Evolutionary conservation across 2,113 vertebrate genomes (phyloP).

Genomic region (Carassius auratus): DNA sequence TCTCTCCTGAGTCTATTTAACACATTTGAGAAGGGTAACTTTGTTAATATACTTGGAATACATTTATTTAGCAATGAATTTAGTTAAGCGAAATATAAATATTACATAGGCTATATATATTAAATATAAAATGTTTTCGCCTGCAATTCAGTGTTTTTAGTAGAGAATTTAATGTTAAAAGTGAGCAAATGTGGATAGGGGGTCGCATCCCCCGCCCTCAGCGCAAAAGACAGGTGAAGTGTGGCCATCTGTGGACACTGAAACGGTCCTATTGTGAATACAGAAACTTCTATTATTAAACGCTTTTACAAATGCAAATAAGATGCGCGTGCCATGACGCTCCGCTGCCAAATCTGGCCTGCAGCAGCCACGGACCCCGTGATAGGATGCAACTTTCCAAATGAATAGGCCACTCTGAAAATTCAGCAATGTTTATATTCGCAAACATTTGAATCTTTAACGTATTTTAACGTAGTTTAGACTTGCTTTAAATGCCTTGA

Average conservation of each 20-base stretch:
- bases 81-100: not conserved
- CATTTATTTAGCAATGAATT: not conserved
- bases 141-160: not conserved
- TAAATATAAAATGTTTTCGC: not conserved
- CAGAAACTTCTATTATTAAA: conserved; percentile 72
- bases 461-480: not conserved
- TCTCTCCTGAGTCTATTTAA: not conserved
- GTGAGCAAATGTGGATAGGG: not conserved
- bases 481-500: not conserved
- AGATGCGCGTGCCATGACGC: conserved; percentile 77
- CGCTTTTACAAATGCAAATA: conserved; percentile 79
- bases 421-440: conserved; percentile 1
- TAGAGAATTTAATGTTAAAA: conserved; percentile 25
- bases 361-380: conserved; percentile 63
- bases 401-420: conserved; percentile 38
- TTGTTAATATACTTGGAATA: not conserved
- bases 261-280: conserved; percentile 70
- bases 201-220: conserved; percentile 7
- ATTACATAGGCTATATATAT: not conserved
- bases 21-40: not conserved
- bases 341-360: conserved; percentile 63
- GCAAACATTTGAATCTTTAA: not conserved
- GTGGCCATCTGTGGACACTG: conserved; percentile 75
- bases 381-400: conserved; percentile 65
- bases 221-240: conserved; percentile 74